phyloP scores from a whole-genome alignment of 2,113 vertebrate genomes.

The cattle (Bos taurus) region DNA sequence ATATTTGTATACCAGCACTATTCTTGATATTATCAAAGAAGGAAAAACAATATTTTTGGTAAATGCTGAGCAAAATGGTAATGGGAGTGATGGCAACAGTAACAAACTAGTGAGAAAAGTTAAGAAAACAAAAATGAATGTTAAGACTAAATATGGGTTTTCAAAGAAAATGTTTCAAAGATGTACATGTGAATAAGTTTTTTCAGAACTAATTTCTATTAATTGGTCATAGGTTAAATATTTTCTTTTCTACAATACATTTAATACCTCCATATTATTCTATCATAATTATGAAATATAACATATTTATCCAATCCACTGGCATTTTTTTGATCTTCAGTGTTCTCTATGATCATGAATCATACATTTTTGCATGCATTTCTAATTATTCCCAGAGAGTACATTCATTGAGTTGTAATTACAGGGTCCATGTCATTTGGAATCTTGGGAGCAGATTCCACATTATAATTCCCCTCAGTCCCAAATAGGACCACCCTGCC shows the following conservation, averaged over 20 bases:
- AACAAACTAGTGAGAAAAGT: not conserved
- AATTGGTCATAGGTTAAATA: not conserved
- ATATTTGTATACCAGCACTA: not conserved
- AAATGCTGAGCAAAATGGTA: not conserved
- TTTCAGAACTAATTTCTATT: not conserved
- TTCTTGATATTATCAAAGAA: constrained; percentile 7
- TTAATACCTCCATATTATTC: not conserved
- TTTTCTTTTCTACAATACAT: not conserved
- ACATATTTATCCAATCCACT: not conserved
- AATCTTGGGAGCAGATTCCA: not conserved
- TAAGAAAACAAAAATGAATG: not conserved
- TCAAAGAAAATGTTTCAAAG: not conserved
- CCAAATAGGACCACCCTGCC: not conserved
- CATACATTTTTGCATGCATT: not conserved
- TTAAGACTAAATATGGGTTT: not conserved
- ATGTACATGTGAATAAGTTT: not conserved
- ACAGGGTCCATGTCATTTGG: not conserved
- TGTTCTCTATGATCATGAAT: not conserved
- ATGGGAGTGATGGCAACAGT: not conserved
- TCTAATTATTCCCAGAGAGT: not conserved
- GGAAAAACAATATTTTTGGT: not conserved
- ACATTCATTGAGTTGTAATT: not conserved
- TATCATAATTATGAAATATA: not conserved
- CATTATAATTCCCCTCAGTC: not conserved
- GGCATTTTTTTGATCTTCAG: not conserved